Base-by-base conservation (phyloP, 2,113 vertebrate species). In the Talpa occidentalis region DNA sequence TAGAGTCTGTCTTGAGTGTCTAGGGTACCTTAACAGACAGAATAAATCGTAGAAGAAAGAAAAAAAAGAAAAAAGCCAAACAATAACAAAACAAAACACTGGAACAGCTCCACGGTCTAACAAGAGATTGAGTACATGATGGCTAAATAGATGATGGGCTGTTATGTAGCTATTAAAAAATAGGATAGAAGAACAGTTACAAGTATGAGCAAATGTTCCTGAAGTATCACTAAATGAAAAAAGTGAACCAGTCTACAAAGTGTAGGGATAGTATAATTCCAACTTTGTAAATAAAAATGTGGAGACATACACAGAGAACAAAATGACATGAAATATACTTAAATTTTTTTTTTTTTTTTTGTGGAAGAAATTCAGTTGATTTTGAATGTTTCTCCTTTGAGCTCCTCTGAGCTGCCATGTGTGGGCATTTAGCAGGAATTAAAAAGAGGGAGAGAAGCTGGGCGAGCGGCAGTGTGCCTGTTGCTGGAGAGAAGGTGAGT, bases 401-500 rank as follows among this genome's bases (percentile, higher is more conserved):
- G 66, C 21, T 40, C 22, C 82, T 80, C 84, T 72, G 60, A 84
- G 88, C 70, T 70, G 70, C 17, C 73, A 69, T 15, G 66, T 70
- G 89, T 95, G 89, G 93, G 96, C 86, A 69, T 59, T 90, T 56
- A 52, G 40, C 78, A 91, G 73, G 59, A 84, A 90, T 79, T 81
- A 5, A 59, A 92, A 88, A 91, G 28, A 49, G 90, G 56, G 77
- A 64, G 56, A 32, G 67, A 62, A 47, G 37, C 49, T 2, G 14
- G n/a, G 80, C 0, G 24, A 52, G 66, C 1, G 59, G 89, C 62
- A 47, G 6, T 32, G 49, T 0, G 0, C 24, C 66, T 82, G 47
- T 17, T 62, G 90, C 1, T 49, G 35, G 49, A 37, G 88, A 47
- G 22, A 80, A 88, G 86, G 93, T 74, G 95, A 94, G 91, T 3